Evolutionary conservation across 2,113 vertebrate genomes (phyloP), one percentile per base, ranked within the genome.

Genomic region (Calidris pygmaea): DNA sequence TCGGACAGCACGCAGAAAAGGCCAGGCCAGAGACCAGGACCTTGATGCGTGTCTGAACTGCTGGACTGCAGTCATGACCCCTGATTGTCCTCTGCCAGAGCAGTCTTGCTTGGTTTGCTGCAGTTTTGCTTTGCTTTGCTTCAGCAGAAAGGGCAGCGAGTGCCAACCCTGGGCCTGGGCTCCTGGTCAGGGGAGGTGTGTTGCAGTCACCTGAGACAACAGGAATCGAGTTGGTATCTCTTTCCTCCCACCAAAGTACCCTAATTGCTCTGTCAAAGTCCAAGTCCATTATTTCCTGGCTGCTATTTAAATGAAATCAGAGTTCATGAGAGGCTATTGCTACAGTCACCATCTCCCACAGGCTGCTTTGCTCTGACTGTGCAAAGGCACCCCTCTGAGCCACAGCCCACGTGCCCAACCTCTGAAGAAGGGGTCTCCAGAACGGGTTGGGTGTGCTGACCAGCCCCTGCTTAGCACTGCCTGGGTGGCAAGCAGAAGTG

Each of bases 251-350:
- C 32, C 26, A 43, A 35, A 53, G 10, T 21, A 34, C 12, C 48
- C 39, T 37, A 70, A 62, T 65, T 5, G 4, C 34, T 56, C 1
- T 66, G 39, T 34, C 59, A 13, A 81, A 83, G 65, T 62, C 41
- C 60, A 81, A 80, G 55, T 53, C 35, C 55, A 6, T 70, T 73
- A 45, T 81, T 84, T 91, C 84, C 47, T 81, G 68, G 24, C 59
- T 45, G 34, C 47, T 47, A 3, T 24, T 91, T 72, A 43, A 75
- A 68, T n/a, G 74, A 76, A 78, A 21, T 67, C 23, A 11, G 1
- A 3, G 17, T 50, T 89, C 21, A 4, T 11, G 41, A 39, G 39
- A 39, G 12, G 34, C 14, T 0, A 0, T 5, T 14, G 19, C 21
- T 43, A 7, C 30, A 74, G 60, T 53, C 63, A 12, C 43, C 8